These are phyloP conservation scores for Drosophila mimetica DNA, from an alignment of 2,888 invertebrate genomes.

Conservation along the genomic window DNA sequence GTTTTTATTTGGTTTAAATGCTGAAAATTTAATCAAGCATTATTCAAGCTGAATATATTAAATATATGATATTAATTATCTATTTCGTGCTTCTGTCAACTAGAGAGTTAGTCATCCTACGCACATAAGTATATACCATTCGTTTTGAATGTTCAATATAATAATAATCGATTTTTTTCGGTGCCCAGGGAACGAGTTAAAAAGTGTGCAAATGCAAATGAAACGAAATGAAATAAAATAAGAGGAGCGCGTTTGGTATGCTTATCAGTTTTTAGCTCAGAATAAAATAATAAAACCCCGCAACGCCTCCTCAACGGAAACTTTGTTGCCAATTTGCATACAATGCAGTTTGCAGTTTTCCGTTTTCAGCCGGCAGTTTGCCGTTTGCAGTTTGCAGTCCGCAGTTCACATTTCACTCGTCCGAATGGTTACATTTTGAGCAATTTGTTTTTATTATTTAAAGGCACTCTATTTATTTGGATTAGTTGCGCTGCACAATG, in stretches of 20 bases:
- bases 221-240: constrained; percentile 14
- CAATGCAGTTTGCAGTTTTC: constrained; percentile 57
- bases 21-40: background rate
- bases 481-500: constrained; percentile 56
- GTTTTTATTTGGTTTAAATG: background rate
- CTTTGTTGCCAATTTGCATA: constrained; percentile 70
- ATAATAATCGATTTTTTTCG: constrained; percentile 3
- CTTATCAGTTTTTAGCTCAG: constrained; percentile 64
- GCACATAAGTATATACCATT: too few species aligned
- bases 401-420: constrained; percentile 10
- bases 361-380: constrained; percentile 27
- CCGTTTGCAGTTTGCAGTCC: constrained; percentile 32
- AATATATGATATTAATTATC: background rate
- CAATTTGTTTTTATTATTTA: constrained; percentile 11
- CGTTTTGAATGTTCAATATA: background rate
- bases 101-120: background rate
- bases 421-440: constrained; percentile 12
- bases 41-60: background rate
- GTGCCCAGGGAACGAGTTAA: background rate
- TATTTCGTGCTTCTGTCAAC: background rate
- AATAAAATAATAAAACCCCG: background rate
- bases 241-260: constrained; percentile 38
- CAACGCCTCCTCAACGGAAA: constrained; percentile 44
- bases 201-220: constrained; percentile 18
- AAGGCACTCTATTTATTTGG: constrained; percentile 8